Base-by-base conservation (phyloP, 2,797 vertebrate species). In the Otolemur crassicaudatus region DNA sequence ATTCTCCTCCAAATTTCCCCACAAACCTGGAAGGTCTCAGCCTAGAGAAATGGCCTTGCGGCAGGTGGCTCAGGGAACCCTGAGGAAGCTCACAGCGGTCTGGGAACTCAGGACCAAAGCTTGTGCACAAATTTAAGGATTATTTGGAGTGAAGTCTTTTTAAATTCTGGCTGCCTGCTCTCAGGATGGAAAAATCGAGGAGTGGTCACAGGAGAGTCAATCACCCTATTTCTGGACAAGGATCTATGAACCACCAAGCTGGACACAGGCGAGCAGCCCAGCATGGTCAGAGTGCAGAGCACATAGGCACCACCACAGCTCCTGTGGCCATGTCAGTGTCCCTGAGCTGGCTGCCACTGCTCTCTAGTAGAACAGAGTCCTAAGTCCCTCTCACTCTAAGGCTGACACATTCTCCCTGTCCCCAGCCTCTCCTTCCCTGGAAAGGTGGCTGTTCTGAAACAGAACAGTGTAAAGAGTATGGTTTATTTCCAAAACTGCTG, bases 391-490 rank as follows among this genome's bases (percentile, higher is more conserved):
- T 7, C 40, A 13, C 34, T 22, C 6, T 27, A 63, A 40, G 5
- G 16, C 67, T 10, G 40, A 76, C 17, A 8, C 49, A 29, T 63
- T 13, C 61, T 63, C 61, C 61, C 61, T 63, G 61, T 63, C 61
- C 61, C 61, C 61, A 27, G 25, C 61, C 61, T 63, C 23, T 12
- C 27, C n/a, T 29, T 67, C 25, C n/a, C 19, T 9, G 13, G 56
- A 37, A 25, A 56, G 69, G 10, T 16, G 20, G 56, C 56, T 37
- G 40, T 31, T n/a, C 65, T n/a, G 2, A 31, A 67, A n/a, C 7
- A 2, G 5, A 34, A 7, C 4, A 7, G 65, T 2, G 49, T 0
- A 8, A n/a, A 37, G 19, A 27, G 53, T 8, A 53, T 3, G 3
- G 31, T 34, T 17, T 27, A 1, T 49, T n/a, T 46, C 43, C 34